These are phyloP conservation scores for Illadopsis cleaveri DNA, from an alignment of 2,113 vertebrate species.

Conservation along the genomic window DNA sequence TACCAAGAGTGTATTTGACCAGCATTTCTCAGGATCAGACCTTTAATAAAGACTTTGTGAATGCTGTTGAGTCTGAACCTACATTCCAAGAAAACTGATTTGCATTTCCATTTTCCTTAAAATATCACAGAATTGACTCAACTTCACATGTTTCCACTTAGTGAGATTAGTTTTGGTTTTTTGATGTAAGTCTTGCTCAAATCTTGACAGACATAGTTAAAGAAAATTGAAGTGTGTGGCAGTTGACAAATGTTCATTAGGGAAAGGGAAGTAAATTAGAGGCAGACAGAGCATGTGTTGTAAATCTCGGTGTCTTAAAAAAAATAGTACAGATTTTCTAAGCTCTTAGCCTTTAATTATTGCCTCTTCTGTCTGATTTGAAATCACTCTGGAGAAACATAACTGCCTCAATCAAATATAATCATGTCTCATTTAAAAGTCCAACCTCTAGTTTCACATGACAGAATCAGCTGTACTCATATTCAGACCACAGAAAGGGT, in stretches of 20 bases:
- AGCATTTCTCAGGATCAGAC: neutral
- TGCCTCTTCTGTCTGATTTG: conserved; percentile 37
- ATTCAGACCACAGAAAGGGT: neutral
- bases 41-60: neutral
- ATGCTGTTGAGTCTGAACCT: neutral
- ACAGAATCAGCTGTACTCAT: neutral
- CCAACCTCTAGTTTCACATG: neutral
- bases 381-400: neutral
- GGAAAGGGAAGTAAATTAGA: conserved; percentile 39
- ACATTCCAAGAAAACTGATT: neutral
- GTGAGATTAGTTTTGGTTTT: neutral
- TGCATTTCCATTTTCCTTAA: neutral
- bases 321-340: neutral
- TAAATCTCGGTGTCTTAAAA: neutral
- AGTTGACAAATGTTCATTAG: conserved; percentile 21
- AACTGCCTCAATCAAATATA: conserved; percentile 3
- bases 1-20: neutral
- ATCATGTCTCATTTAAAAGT: conserved; percentile 4
- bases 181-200: neutral
- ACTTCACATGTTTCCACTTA: neutral
- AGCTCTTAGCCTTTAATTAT: conserved; percentile 14
- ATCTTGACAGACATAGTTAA: neutral
- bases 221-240: conserved; percentile 1
- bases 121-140: neutral
- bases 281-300: neutral